Base-by-base conservation (phyloP, 2,888 invertebrate species). In the Drosophila colorata region DNA sequence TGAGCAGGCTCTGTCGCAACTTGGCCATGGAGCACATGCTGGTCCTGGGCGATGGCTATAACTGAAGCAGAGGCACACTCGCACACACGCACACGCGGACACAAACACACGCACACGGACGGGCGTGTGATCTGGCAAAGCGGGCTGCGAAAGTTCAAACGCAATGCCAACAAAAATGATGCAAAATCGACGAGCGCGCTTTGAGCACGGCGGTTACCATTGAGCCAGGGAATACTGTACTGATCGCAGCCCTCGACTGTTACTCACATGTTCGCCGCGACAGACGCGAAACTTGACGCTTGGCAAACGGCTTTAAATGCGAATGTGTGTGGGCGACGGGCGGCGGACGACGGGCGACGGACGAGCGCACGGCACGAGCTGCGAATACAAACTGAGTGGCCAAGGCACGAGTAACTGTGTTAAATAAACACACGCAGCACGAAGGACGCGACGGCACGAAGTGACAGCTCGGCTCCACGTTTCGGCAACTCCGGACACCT, bases 321-420 rank as follows among this genome's bases (percentile, higher is more conserved):
- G 28, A 28, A 28, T 38, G 14, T 28, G 5, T 25, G 14, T 14
- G 23, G 23, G 35, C 35, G 31, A 38, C 25, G 65, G 44, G 46
- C 38, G 64, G 33, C 25, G 65, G 44, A 52, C 38, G 64, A 52
- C n/a, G 23, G 23, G 35, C 35, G 31, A 38, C 25, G 65, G 44
- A 52, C 38, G 64, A 52, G 63, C 70, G 79, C 75, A 85, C 89
- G 72, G 67, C 72, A 78, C 78, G 83, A 78, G 78, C 75, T 76
- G 70, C 80, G 72, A 72, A 64, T 76, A 86, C 86, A 80, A 90
- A 89, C 89, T 90, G 80, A 81, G 46, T 69, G 61, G 41, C 47
- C 53, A 48, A 61, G 70, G 63, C 75, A 74, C 77, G 69, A 84
- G 72, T 56, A 90, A 78, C 68, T 87, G 85, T 84, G 80, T 86